Percentiles rank a stretch among this genome's conserved stretches.
Evolutionary conservation across 2,888 invertebrate species (phyloP).

Genomic region (Scaptomyza polygonia): DNA sequence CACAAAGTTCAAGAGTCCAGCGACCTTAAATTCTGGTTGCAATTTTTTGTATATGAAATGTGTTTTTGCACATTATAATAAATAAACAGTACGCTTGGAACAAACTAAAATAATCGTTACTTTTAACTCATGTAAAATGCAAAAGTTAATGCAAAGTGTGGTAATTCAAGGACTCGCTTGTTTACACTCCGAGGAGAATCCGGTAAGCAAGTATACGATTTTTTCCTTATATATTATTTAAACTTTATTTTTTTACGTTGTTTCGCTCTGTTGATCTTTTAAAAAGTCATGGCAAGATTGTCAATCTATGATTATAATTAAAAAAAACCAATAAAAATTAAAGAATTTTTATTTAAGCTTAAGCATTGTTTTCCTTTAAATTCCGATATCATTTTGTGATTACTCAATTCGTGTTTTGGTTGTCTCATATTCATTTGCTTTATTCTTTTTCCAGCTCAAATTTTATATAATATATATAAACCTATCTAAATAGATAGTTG

Average conservation of each 20-base stretch:
- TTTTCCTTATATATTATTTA: background rate
- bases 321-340: background rate
- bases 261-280: conserved; percentile 19
- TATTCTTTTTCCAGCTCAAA: conserved; percentile 19
- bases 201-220: conserved; percentile 83
- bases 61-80: conserved; percentile 32
- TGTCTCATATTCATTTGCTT: conserved; percentile 26
- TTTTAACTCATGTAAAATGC: no score
- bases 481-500: conserved; percentile 13
- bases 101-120: no score
- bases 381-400: conserved; percentile 43
- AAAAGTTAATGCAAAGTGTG: conserved; percentile 55
- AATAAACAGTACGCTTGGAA: conserved; percentile 20
- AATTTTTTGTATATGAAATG: conserved; percentile 8
- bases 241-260: background rate
- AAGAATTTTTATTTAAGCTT: no score
- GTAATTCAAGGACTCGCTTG: conserved; percentile 86
- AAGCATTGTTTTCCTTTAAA: conserved; percentile 3
- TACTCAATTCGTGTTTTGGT: conserved; percentile 47
- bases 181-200: conserved; percentile 86
- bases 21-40: conserved; percentile 3
- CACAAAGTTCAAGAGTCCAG: conserved; percentile 56
- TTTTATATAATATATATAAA: conserved; percentile 9
- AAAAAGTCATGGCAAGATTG: conserved; percentile 32
- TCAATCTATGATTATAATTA: conserved; percentile 19